A percentile compares a stretch with the other conserved stretches of the same genome.
These are phyloP conservation scores for Anarhynchus alexandrinus DNA, from an alignment of 2,113 vertebrate genomes.

Conservation along the genomic window DNA sequence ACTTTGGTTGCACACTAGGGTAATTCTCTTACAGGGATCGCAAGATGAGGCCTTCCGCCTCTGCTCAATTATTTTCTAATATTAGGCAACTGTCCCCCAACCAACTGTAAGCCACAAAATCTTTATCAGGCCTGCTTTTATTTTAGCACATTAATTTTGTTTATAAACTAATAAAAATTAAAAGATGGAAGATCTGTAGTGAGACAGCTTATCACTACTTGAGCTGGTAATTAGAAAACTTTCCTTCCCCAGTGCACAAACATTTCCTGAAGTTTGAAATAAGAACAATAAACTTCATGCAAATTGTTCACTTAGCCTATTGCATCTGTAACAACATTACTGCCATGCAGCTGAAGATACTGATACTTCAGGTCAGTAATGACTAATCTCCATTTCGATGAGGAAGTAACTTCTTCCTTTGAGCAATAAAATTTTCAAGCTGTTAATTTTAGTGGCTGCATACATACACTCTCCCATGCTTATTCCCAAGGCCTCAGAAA, in stretches of 20 bases:
- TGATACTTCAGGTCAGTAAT: background rate
- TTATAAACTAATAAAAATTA: background rate
- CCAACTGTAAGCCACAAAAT: background rate
- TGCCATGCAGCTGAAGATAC: background rate
- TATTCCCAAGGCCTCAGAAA: background rate
- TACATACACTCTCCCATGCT: background rate
- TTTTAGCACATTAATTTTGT: background rate
- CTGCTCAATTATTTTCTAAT: background rate
- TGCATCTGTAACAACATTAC: background rate
- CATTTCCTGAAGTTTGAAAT: background rate
- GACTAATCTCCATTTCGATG: background rate
- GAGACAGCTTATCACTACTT: background rate
- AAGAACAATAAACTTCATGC: background rate
- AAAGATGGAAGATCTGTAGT: background rate
- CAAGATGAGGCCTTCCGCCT: background rate
- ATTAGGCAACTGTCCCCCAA: background rate
- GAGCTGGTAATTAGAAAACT: background rate
- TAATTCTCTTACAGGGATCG: background rate
- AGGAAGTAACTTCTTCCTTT: background rate
- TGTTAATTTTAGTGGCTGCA: background rate
- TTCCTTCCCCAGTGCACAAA: background rate
- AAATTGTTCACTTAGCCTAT: background rate
- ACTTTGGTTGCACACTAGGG: background rate
- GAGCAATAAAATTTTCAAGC: background rate
- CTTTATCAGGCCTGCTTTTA: background rate